Evolutionary conservation across 2,797 vertebrate genomes (phyloP).

Genomic region (Dermochelys coriacea): DNA sequence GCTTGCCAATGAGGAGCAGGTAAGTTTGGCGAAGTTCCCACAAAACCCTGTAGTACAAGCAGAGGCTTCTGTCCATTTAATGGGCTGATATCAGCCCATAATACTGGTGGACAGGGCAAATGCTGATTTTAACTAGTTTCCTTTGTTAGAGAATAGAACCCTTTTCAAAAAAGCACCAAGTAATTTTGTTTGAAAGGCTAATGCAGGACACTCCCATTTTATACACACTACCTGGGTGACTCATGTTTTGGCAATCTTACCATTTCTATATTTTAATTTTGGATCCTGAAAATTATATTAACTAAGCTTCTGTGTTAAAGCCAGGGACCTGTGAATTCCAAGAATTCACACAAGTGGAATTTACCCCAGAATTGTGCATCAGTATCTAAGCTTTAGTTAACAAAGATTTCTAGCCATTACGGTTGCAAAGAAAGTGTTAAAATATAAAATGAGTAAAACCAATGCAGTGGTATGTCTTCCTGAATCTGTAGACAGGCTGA

Average conservation of each 20-base stretch:
- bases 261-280: background rate
- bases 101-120: background rate
- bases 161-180: background rate
- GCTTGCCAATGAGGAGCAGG: background rate
- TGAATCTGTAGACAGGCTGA: background rate
- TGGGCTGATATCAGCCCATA: background rate
- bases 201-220: background rate
- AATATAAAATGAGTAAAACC: background rate
- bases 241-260: background rate
- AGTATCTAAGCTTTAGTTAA: background rate
- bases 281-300: background rate
- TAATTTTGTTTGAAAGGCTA: background rate
- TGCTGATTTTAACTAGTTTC: constrained; percentile 14
- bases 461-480: background rate
- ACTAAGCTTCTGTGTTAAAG: background rate
- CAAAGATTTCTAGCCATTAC: background rate
- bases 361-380: background rate
- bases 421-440: background rate
- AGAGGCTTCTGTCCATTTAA: background rate
- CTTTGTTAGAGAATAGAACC: background rate
- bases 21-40: background rate
- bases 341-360: background rate
- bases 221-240: constrained; percentile 33
- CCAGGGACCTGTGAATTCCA: background rate
- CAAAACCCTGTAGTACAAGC: background rate